Evolutionary conservation across 2,113 vertebrate genomes (phyloP).

Genomic region (Apodemus speciosus): DNA sequence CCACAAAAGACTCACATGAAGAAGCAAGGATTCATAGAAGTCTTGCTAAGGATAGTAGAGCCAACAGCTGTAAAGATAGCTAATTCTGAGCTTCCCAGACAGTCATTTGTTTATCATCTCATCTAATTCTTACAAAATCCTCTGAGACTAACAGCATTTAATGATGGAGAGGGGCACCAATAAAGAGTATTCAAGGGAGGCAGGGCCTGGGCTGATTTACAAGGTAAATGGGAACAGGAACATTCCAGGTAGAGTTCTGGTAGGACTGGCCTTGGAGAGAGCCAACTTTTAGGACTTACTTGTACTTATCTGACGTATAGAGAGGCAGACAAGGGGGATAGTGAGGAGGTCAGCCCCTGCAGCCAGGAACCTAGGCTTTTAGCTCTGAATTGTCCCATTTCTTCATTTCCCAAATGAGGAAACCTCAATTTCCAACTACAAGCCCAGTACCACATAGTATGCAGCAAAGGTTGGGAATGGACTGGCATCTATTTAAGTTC

Average conservation of each 20-base stretch:
- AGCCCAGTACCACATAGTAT: background rate
- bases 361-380: too few species aligned
- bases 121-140: background rate
- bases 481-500: background rate
- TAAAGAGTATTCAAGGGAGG: background rate
- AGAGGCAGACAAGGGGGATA: background rate
- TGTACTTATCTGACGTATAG: background rate
- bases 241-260: background rate
- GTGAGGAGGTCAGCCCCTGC: background rate
- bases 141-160: background rate
- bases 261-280: background rate
- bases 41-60: background rate
- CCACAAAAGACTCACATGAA: background rate
- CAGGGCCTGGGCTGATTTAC: background rate
- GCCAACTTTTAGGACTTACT: background rate
- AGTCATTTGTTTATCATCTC: background rate
- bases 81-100: background rate
- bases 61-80: background rate
- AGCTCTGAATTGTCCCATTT: too few species aligned
- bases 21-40: background rate
- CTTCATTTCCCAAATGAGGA: background rate
- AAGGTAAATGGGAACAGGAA: background rate
- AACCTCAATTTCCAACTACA: background rate
- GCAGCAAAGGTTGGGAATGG: background rate
- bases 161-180: rapidly evolving